Percentiles rank a stretch among this genome's conserved stretches.
These are phyloP conservation scores for Rhea americana DNA, from an alignment of 2,113 vertebrate genomes.

Conservation along the genomic window DNA sequence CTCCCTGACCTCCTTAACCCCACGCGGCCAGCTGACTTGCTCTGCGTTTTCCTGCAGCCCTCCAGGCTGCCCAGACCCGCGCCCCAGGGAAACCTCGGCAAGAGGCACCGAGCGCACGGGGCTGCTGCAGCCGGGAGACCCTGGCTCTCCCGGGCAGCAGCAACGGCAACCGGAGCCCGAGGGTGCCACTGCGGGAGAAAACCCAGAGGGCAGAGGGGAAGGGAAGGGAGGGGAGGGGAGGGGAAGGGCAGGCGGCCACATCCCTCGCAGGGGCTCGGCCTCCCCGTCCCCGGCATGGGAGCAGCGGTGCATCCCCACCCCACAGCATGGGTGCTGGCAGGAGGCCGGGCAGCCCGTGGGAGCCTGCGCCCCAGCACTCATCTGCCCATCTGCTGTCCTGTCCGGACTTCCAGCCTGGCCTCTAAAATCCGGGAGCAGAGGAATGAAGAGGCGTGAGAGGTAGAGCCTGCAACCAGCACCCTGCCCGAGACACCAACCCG, in stretches of 20 bases:
- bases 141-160: neutral
- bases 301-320: no score
- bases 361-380: neutral
- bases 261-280: neutral
- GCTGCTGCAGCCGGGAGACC: constrained; percentile 34
- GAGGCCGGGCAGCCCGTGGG: no score
- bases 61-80: neutral
- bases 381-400: neutral
- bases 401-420: constrained; percentile 67
- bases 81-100: neutral
- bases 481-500: no score
- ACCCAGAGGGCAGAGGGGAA: constrained; percentile 10
- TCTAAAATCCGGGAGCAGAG: constrained; percentile 54
- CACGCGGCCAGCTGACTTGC: neutral
- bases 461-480: neutral
- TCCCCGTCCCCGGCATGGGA: no score
- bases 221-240: no score
- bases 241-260: neutral
- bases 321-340: no score
- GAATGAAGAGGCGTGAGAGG: constrained; percentile 68
- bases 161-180: neutral
- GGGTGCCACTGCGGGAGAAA: constrained; percentile 31
- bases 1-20: neutral
- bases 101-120: constrained; percentile 8
- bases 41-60: neutral